Conservation (phyloP, 2,113 vertebrate genomes). For the Mixornis gularis region DNA sequence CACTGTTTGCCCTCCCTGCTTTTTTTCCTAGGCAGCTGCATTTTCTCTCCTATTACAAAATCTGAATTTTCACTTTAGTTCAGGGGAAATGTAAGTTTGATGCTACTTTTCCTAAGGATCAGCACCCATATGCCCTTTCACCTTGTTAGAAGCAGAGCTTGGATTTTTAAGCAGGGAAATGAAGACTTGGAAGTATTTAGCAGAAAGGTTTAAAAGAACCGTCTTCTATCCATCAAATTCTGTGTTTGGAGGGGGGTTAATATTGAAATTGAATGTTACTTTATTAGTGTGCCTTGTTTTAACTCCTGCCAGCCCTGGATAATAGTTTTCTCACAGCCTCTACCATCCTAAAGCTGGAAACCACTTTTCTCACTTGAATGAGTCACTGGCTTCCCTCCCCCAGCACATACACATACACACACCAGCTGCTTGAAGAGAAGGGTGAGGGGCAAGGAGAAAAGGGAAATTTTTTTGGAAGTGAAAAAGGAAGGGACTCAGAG, state of each 20-base stretch:
- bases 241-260: neutral
- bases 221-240: neutral
- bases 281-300: constrained; percentile 11
- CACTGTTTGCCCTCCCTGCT: neutral
- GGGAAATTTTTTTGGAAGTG: neutral
- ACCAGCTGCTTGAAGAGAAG: constrained; percentile 10
- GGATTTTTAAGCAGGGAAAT: neutral
- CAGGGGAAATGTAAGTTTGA: neutral
- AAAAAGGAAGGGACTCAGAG: neutral
- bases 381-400: constrained; percentile 34
- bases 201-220: neutral
- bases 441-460: neutral
- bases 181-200: neutral
- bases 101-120: neutral
- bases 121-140: neutral
- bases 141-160: neutral
- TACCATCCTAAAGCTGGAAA: constrained; percentile 23
- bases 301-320: neutral
- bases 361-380: constrained; percentile 38
- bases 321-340: constrained; percentile 22
- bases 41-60: neutral
- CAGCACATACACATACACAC: neutral
- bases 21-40: neutral
- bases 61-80: neutral
- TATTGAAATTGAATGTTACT: neutral